These are phyloP conservation scores for Julus scanicus DNA, from an alignment of 2,888 invertebrate genomes.

Conservation along the genomic window DNA sequence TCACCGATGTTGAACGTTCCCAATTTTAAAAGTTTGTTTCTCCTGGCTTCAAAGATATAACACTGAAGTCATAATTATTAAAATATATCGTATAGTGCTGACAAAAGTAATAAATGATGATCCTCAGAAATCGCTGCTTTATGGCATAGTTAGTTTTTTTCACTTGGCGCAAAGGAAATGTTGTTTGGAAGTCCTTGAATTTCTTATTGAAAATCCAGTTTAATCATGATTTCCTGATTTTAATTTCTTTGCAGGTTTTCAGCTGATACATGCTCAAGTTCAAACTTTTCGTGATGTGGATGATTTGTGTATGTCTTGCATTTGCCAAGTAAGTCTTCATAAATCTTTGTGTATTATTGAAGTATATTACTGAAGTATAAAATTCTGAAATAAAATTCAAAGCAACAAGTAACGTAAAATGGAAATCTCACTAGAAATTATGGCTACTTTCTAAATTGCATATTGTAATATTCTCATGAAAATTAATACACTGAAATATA, in stretches of 20 bases:
- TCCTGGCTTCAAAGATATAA: background rate
- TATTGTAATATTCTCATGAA: no score
- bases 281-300: slow-evolving; percentile 44
- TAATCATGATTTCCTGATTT: background rate
- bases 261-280: background rate
- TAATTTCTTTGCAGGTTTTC: background rate
- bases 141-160: background rate
- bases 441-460: no score
- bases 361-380: background rate
- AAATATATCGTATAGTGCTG: background rate
- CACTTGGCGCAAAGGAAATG: background rate
- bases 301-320: slow-evolving; percentile 6
- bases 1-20: background rate
- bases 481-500: background rate
- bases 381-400: background rate
- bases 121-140: background rate
- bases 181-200: background rate
- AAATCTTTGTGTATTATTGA: background rate
- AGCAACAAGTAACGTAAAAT: background rate
- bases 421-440: background rate
- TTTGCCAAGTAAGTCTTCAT: slow-evolving; percentile 22
- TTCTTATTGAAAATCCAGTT: background rate
- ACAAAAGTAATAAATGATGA: background rate
- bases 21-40: no score
- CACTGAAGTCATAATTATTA: background rate